These are phyloP conservation scores for Lithobates pipiens DNA, from an alignment of 2,797 vertebrate species.

Conservation along the genomic window DNA sequence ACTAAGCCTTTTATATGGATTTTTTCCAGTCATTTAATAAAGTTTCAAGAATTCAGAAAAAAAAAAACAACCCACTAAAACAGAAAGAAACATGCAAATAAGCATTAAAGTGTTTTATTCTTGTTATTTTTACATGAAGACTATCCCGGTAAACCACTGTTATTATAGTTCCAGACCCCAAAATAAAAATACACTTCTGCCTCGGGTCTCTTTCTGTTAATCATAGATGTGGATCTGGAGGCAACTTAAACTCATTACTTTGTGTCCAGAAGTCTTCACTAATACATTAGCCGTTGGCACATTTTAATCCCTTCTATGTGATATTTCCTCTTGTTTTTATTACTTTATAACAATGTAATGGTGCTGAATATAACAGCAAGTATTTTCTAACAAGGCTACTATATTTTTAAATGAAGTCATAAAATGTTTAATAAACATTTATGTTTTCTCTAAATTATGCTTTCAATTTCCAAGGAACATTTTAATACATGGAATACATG, in stretches of 20 bases:
- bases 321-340: constrained; percentile 37
- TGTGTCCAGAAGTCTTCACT: constrained; percentile 50
- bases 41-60: not conserved
- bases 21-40: not conserved
- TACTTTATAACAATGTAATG: constrained; percentile 28
- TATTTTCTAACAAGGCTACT: no score
- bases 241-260: constrained; percentile 62
- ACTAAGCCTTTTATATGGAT: not conserved
- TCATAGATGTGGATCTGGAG: constrained; percentile 61
- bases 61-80: not conserved
- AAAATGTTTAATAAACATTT: no score
- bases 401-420: no score
- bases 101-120: not conserved
- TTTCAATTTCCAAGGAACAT: no score
- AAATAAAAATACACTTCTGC: constrained; percentile 57
- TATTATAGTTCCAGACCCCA: constrained; percentile 34
- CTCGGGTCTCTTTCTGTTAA: constrained; percentile 57
- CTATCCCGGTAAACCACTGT: constrained; percentile 12
- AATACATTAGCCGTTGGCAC: constrained; percentile 61
- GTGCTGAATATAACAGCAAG: not conserved
- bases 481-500: no score
- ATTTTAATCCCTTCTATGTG: constrained; percentile 54
- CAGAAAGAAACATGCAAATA: constrained; percentile 11
- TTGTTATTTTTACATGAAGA: constrained; percentile 8
- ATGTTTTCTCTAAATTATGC: no score